These are phyloP conservation scores for Drosophila austrosaltans DNA, from an alignment of 2,888 invertebrate species.

Conservation along the genomic window DNA sequence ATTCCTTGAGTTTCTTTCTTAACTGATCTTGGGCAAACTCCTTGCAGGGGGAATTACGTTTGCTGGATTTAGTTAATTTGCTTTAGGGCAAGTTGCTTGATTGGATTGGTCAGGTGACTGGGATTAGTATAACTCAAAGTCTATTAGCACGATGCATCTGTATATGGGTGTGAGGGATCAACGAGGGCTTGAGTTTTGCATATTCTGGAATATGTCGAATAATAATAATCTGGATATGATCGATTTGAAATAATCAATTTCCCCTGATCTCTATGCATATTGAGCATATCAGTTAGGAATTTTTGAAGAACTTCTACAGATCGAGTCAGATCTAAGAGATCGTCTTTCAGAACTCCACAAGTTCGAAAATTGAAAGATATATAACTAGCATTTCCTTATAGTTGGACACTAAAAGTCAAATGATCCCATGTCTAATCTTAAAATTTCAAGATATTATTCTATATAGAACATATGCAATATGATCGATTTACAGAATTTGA, in stretches of 20 bases:
- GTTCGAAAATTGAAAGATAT: no score
- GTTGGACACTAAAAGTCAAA: no score
- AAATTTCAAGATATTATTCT: no score
- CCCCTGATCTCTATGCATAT: not conserved
- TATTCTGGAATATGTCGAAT: no score
- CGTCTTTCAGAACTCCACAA: no score
- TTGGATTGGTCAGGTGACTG: slow-evolving; percentile 53
- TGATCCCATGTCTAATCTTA: no score
- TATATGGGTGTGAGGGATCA: slow-evolving; percentile 5
- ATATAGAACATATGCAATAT: no score
- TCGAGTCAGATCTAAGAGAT: no score
- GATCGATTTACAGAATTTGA: no score
- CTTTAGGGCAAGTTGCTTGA: slow-evolving; percentile 38
- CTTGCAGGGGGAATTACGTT: slow-evolving; percentile 43
- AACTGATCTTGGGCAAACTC: not conserved
- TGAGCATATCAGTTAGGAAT: not conserved
- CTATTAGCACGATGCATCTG: not conserved
- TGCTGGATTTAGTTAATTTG: slow-evolving; percentile 41
- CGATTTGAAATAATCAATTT: no score
- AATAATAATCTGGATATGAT: no score
- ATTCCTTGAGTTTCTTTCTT: slow-evolving; percentile 27
- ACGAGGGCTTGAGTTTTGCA: not conserved
- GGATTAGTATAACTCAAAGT: not conserved
- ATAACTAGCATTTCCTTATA: no score
- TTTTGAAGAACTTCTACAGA: not conserved